Evolutionary conservation across 35 echinoderm and acorn worm genomes (phyloP), one percentile per base, ranked within the genome.

Genomic region (Apostichopus californicus): DNA sequence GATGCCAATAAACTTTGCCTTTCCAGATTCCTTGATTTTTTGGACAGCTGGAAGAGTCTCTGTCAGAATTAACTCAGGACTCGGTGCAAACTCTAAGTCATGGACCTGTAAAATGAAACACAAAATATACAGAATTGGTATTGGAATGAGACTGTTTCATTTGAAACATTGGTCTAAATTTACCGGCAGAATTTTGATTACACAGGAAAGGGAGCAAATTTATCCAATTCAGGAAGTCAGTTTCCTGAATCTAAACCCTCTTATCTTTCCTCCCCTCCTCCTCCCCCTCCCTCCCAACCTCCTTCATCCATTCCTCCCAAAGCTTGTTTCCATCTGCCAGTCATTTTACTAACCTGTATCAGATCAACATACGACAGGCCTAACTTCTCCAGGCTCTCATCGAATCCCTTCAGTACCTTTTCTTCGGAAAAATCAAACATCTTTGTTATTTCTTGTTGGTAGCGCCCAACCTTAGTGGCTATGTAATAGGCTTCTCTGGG

Each of bases 371-470:
- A 96, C 17, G 86, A 70, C 5, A 98, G 72, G 5, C 97, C 95
- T 9, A 98, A 94, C 12, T 88, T 83, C 13, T 90, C 23, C 14
- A 98, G 72, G 89, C 97, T 98, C 60, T 98, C 93, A 79, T 96
- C 97, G 20, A 98, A 95, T 34, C 97, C 95, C 1, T 79, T 93
- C 6, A 95, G 60, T 2, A 91, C 90, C 81, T 93, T 93, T 34
- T 96, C 94, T 55, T 95, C 97, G 2, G 97, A 93, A 66, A 98
- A 98, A 56, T 98, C 97, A 96, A 98, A 98, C 97, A 96, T 98
- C 46, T 93, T 77, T 12, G 86, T 46, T 52, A 96, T 88, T 17
- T 94, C 78, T 61, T 70, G 86, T 87, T 94, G 78, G 80, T 96
- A 98, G 4, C 97, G 77, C 1, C 97, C 95, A 11, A 96, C 97